Evolutionary conservation across 2,888 invertebrate species (phyloP), one percentile per base, ranked within the genome.

Genomic region (Limnephilus rhombicus): DNA sequence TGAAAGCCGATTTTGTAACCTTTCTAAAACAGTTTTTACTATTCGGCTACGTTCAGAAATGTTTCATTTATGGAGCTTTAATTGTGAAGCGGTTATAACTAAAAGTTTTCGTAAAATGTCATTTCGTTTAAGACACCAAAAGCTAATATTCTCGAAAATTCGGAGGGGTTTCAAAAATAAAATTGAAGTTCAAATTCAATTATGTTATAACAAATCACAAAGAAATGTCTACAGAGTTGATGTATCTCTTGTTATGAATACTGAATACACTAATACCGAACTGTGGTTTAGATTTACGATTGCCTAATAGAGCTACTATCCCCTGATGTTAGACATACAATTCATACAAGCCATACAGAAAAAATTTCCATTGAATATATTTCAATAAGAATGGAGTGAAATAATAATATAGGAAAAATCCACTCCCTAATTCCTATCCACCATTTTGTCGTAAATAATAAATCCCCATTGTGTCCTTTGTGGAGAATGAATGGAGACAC

Each of bases 381-480:
- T 41, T 83, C 31, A 83, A 83, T 83, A n/a, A 18, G 37, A 83
- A 37, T 37, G 83, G n/a, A 37, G 37, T 11, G 83, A 37, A 83
- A 83, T 37, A 83, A 83, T 24, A 68, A 68, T n/a, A 68, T n/a
- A 37, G 83, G 24, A 83, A 83, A 34, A 34, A 13, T 34, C 83
- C 83, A 34, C 83, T 83, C 83, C 37, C 83, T 68, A 68, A 68
- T 68, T 83, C 37, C 83, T 13, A 37, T 9, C 83, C 83, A 41
- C 83, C 86, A 86, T 45, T 86, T 86, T 41, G 86, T 45, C 45
- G 45, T 86, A 86, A 86, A 86, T 86, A 45, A 86, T 86, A 86
- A 86, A 45, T 86, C 86, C 86, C 45, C 37, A 83, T 86, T 86
- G 86, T 86, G 86, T 45, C 86, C 86, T 41, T 86, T 45, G 41